Percentiles rank a stretch among this genome's conserved stretches.
These are phyloP conservation scores for Chauna torquata DNA, from an alignment of 2,113 vertebrate genomes.

Conservation along the genomic window DNA sequence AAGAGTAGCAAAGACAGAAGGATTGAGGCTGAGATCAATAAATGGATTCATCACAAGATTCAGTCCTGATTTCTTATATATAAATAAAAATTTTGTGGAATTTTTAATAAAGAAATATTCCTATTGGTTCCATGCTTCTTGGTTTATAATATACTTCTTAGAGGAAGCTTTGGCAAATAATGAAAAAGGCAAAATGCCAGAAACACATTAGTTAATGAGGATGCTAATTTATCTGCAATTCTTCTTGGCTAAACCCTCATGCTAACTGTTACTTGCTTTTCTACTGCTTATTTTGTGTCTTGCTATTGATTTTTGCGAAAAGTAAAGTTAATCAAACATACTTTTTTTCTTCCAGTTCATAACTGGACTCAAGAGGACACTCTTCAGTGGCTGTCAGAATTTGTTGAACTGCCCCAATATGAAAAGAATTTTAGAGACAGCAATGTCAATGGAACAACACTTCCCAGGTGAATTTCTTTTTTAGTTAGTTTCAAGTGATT, in stretches of 20 bases:
- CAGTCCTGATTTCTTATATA: neutral
- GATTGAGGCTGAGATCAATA: neutral
- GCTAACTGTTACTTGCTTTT: neutral
- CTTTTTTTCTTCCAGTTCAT: constrained; percentile 84
- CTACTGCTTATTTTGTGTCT: neutral
- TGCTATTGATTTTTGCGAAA: neutral
- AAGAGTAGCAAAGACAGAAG: neutral
- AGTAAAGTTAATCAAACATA: neutral
- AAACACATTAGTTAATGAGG: neutral
- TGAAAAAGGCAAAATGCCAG: constrained; percentile 34
- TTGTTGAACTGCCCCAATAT: constrained; percentile 97
- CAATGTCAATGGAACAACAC: constrained; percentile 91
- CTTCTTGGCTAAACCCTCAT: neutral
- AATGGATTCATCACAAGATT: neutral
- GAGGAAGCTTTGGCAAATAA: neutral
- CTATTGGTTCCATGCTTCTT: neutral
- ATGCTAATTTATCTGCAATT: neutral
- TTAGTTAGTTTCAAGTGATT: neutral
- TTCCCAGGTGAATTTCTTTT: constrained; percentile 86
- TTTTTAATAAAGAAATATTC: constrained; percentile 56
- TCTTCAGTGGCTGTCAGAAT: constrained; percentile 92
- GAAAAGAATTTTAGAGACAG: constrained; percentile 94
- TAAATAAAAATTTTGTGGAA: neutral
- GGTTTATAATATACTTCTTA: neutral
- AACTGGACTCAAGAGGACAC: constrained; percentile 98